A percentile compares a stretch with the other conserved stretches of the same genome.
Evolutionary conservation across 92 coral and sea anemone species (phyloP).

Genomic region (Paramuricea clavata): DNA sequence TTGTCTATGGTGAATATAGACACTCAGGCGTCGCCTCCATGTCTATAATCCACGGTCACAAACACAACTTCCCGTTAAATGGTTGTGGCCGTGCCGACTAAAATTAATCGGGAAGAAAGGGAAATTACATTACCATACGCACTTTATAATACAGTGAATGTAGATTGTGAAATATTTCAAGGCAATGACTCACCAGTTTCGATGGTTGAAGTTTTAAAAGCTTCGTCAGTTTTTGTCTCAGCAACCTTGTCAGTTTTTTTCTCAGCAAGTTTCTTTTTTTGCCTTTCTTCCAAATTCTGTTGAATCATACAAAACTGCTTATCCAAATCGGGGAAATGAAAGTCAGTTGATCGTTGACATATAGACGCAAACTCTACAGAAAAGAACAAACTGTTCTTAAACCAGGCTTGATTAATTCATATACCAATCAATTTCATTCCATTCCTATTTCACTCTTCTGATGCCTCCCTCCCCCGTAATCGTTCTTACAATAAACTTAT

Average conservation of each 20-base stretch:
- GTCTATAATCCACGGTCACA: too few relatives aligned
- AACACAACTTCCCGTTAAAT: neutral
- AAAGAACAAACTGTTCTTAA: neutral
- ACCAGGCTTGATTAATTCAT: neutral
- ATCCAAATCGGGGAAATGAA: slow-evolving; percentile 98
- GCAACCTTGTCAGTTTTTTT: slow-evolving; percentile 44
- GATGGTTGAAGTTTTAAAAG: slow-evolving; percentile 72
- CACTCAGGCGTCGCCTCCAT: too few relatives aligned
- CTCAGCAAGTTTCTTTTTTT: slow-evolving; percentile 69
- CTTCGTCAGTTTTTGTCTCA: slow-evolving; percentile 69
- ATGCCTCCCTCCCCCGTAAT: too few relatives aligned
- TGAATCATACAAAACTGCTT: slow-evolving; percentile 94
- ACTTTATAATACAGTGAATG: neutral
- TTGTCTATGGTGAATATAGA: too few relatives aligned
- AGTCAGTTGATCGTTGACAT: slow-evolving; percentile 97
- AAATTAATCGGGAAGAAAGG: neutral
- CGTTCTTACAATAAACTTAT: too few relatives aligned
- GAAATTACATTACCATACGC: neutral
- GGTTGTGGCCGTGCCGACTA: neutral
- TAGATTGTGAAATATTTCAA: neutral
- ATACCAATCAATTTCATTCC: too few relatives aligned
- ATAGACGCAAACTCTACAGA: slow-evolving; percentile 86
- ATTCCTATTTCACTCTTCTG: too few relatives aligned
- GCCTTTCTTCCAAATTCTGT: slow-evolving; percentile 83
- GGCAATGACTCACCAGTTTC: slow-evolving; percentile 69